Evolutionary conservation across 2,888 invertebrate species (phyloP), one percentile per base, ranked within the genome.

Genomic region (Thalpophila matura): DNA sequence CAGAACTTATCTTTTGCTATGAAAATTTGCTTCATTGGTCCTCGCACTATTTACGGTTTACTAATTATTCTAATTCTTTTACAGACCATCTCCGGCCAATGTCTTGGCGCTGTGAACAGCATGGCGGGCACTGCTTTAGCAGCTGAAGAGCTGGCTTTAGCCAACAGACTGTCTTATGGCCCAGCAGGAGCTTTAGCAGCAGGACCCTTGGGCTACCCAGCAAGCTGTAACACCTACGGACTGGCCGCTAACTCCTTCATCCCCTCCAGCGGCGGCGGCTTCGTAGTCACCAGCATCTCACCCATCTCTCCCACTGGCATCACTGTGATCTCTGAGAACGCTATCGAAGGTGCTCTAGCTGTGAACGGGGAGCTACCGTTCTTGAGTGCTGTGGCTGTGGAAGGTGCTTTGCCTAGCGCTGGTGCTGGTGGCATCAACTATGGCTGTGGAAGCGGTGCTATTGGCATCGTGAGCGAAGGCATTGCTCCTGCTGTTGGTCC

Each of bases 341-440:
- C 64, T 3, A 78, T 86, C 2, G 82, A 80, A 53, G 85, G 85
- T 0, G 27, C 64, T n/a, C 10, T 86, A 1, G 4, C 56, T 0
- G 72, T 84, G 0, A 61, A 56, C 6, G 86, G 86, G 2, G 66
- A 79, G 20, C 55, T 83, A 27, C 84, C 86, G 0, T 81, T 84
- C 74, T 54, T 83, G 6, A 76, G 75, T 22, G 77, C 83, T 18
- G 80, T 85, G 24, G 69, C 76, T 10, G 47, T 85, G 6, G 80
- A 81, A 47, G 83, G 82, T 4, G 68, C 73, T 3, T 35, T 89
- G 7, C 85, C 87, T 0, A 77, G 82, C 2, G 62, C 53, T 22
- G 90, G 90, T 0, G 71, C 81, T 27, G 89, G 86, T 18, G 72
- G 80, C 0, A 85, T 88, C 0, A 73, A 84, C 9, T 89, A 88